Evolutionary conservation across 2,113 vertebrate genomes (phyloP).

Genomic region (Dolichallabes microphthalmus): DNA sequence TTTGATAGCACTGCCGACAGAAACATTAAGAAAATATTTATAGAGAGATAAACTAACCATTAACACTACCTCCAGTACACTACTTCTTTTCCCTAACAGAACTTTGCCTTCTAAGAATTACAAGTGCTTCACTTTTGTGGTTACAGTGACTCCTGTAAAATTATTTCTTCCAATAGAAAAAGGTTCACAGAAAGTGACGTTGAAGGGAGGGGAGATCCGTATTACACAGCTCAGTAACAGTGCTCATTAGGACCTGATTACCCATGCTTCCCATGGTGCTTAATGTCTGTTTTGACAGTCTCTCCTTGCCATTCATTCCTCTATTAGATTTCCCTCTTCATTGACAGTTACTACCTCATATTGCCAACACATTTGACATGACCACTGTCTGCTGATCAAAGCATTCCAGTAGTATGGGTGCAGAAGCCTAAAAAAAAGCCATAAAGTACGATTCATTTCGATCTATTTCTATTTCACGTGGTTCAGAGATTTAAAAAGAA

Average conservation of each 20-base stretch:
- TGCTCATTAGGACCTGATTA: slow-evolving; percentile 39
- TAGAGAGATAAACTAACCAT: background rate
- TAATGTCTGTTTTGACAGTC: slow-evolving; percentile 8
- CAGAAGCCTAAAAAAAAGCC: slow-evolving; percentile 25
- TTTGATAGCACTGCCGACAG: background rate
- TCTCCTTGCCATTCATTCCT: background rate
- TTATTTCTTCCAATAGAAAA: slow-evolving; percentile 20
- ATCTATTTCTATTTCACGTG: background rate
- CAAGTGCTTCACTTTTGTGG: slow-evolving; percentile 33
- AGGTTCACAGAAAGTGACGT: slow-evolving; percentile 8
- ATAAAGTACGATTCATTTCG: background rate
- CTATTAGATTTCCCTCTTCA: slow-evolving; percentile 33
- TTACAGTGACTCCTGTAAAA: slow-evolving; percentile 34
- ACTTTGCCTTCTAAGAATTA: slow-evolving; percentile 18
- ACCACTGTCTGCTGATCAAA: slow-evolving; percentile 30
- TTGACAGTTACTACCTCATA: background rate
- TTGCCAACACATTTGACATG: slow-evolving; percentile 15
- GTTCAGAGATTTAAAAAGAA: background rate
- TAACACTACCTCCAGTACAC: background rate
- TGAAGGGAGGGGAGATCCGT: background rate
- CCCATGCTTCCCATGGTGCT: slow-evolving; percentile 17
- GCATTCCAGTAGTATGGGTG: slow-evolving; percentile 40
- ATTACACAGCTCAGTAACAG: slow-evolving; percentile 38
- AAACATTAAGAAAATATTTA: slow-evolving; percentile 4
- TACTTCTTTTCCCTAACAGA: background rate